Base-by-base conservation (phyloP, 2,797 vertebrate genomes). In the Numenius phaeopus region DNA sequence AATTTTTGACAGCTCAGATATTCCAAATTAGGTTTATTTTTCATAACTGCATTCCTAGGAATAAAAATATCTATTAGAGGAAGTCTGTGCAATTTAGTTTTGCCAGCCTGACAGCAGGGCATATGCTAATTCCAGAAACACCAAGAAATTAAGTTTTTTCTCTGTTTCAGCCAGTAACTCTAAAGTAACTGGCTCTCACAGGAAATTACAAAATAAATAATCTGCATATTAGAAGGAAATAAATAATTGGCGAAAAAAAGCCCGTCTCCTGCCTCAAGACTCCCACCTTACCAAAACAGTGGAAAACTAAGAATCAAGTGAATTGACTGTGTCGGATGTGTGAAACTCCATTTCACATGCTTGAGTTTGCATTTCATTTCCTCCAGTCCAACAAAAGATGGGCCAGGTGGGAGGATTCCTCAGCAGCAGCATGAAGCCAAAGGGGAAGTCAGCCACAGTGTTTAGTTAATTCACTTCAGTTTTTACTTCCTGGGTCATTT, bases 1-100 rank as follows among this genome's bases (percentile, higher is more conserved):
- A 89, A 67, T 83, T 86, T 95, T 71, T 96, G 70, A 87, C 32
- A 90, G 34, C 29, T 87, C 5, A 61, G 42, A 77, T 86, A 77
- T 46, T 90, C 44, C 47, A 55, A 62, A 64, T 55, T 85, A 67
- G 19, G 29, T 76, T 90, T 75, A 21, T 18, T 88, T 37, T 87
- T 81, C 26, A 14, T 27, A 69, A 47, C 5, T 40, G 9, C 30
- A 81, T 50, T 81, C 19, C 26, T 42, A 79, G 32, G 30, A 78
- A 70, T 22, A 89, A 87, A 87, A 66, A 69, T 21, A 32, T 2
- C 12, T 42, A 29, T 19, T 39, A 75, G 73, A 66, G 22, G 9
- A 79, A 8, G 8, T n/a, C 67, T 49, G 76, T 29, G 17, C n/a
- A 50, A 66, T 42, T 84, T 30, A 47, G 10, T 44, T 86, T 83